Percentiles rank a stretch among this genome's conserved stretches.
These are phyloP conservation scores for Etia nguti DNA, from an alignment of 2,113 vertebrate genomes.

Conservation along the genomic window DNA sequence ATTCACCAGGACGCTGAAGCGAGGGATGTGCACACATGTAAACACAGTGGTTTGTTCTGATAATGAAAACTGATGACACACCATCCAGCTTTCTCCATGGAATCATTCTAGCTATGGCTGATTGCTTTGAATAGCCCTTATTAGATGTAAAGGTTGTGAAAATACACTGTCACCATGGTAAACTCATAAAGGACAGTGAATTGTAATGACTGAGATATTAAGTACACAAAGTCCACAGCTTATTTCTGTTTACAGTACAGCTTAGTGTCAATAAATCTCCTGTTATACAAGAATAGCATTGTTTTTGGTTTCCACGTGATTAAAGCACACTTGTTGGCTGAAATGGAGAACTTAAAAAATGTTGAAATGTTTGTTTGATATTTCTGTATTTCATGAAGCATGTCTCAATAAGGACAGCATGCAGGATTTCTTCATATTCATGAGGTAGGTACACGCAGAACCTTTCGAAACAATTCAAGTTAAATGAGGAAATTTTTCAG, in stretches of 20 bases:
- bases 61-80: not conserved
- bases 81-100: not conserved
- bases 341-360: not conserved
- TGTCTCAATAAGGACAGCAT: not conserved
- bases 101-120: not conserved
- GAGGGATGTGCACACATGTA: not conserved
- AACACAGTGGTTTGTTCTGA: not conserved
- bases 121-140: not conserved
- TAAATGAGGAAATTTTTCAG: not conserved
- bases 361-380: not conserved
- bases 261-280: not conserved
- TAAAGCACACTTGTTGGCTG: not conserved
- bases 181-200: not conserved
- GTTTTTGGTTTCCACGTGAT: not conserved
- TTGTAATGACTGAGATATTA: not conserved
- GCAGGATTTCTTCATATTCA: not conserved
- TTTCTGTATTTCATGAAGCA: not conserved
- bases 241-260: not conserved
- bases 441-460: not conserved
- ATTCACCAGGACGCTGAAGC: not conserved
- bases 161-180: not conserved
- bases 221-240: not conserved
- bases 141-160: not conserved
- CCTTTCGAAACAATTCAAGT: not conserved
- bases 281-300: not conserved